Base-by-base conservation (phyloP, 2,113 vertebrate species). In the Coturnix japonica region DNA sequence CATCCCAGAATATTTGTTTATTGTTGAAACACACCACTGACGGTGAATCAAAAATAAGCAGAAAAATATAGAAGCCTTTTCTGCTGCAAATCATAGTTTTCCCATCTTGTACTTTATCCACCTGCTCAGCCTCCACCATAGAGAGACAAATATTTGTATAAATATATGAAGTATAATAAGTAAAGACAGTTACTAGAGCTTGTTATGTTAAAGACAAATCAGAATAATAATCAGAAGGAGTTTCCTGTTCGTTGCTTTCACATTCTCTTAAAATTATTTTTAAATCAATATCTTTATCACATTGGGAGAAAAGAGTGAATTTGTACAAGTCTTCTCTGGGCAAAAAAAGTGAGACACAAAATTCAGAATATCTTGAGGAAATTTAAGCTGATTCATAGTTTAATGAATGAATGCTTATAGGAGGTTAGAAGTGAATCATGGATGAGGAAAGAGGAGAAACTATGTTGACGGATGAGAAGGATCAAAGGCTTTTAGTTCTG, bases 371-470 rank as follows among this genome's bases (percentile, higher is more conserved):
- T 37, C 37, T 69, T 54, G 21, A 85, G 89, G 61, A 80, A 63
- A 51, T 75, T 28, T 21, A 33, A 13, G 31, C 44, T 39, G 65
- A 54, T 86, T 86, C 7, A 11, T 65, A 47, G 22, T 78, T 69
- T 75, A 85, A 64, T 64, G 75, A 85, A 39, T 44, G 41, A 88
- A 37, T 37, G 33, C 61, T 91, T 87, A 54, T 56, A 64, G 43
- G 37, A 72, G 54, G 44, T 69, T 59, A 39, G 64, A 84, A 90
- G 30, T 63, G 7, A 85, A 57, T 93, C 8, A 4, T 1, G 12
- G 37, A 9, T 46, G 75, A 77, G 78, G 35, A 65, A 67, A 71
- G 72, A 80, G 57, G 35, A 70, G 70, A 65, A 80, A 25, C 15
- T 6, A 6, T 54, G 44, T 14, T 83, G 67, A 72, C 35, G 81